phyloP scores from a whole-genome alignment of 2,113 vertebrate species.

The Gymnorhina tibicen region DNA sequence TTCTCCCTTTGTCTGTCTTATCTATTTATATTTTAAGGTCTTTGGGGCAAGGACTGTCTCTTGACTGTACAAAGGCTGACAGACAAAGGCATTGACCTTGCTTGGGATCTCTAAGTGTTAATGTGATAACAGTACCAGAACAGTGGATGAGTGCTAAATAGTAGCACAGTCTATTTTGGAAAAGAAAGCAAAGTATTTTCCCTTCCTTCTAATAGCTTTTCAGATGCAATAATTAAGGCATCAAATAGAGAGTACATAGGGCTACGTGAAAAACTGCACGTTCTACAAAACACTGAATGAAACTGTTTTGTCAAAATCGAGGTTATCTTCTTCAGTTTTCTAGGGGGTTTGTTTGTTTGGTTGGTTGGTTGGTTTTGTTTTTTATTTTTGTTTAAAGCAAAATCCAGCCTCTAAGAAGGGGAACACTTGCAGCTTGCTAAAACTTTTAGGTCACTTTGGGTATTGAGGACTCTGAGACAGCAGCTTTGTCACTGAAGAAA shows the following conservation, averaged over 20 bases:
- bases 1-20: conserved; percentile 50
- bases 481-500: not conserved
- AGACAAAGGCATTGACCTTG: conserved; percentile 42
- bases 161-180: not conserved
- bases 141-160: not conserved
- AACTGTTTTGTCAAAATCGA: not conserved
- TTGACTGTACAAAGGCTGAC: conserved; percentile 33
- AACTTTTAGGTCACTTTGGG: not conserved
- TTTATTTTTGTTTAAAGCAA: not conserved
- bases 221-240: not conserved
- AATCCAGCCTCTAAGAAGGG: not conserved
- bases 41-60: conserved; percentile 51
- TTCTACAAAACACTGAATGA: not conserved
- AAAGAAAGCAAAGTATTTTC: not conserved
- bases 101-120: conserved; percentile 24
- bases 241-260: not conserved
- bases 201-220: not conserved
- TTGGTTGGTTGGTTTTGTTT: not conserved
- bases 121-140: conserved; percentile 5
- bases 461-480: not conserved
- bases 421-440: not conserved
- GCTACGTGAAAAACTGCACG: not conserved
- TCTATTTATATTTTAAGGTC: conserved; percentile 65
- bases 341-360: accelerated
- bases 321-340: not conserved